Evolutionary conservation across 2,888 invertebrate genomes (phyloP), one percentile per base, ranked within the genome.

Genomic region (Parnassius mnemosyne): DNA sequence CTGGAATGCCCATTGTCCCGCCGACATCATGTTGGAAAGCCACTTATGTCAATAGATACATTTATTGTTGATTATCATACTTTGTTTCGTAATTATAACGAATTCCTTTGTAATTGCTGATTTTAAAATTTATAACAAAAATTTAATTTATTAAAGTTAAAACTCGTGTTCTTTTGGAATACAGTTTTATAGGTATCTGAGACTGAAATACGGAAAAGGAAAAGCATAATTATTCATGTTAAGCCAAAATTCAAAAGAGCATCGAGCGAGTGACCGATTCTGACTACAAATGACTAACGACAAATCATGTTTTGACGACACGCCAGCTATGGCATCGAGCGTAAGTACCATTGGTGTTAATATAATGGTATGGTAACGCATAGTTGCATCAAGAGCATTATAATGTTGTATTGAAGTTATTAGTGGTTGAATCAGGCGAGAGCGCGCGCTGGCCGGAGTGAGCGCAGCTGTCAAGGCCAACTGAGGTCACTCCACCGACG

Each of bases 401-500:
- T 86, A 87, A 88, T 86, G 83, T 81, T 84, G 80, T 87, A 84
- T 87, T 86, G 81, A 83, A 87, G 86, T 85, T 89, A 89, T 89
- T 89, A 88, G 89, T 87, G 84, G 87, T 83, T 81, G 86, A 83
- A 83, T 85, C 85, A 79, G 81, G 76, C 80, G 79, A 80, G 83
- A 84, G 82, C 83, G 84, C 83, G 77, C 79, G 83, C 71, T 74
- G 79, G 77, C 69, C 76, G 81, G 78, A 83, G 83, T 79, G 86
- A 84, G 81, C 87, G 84, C 89, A 86, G 89, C 89, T 89, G 90
- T 90, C 90, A 90, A 91, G 90, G 90, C 90, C 90, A 91, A 87
- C 80, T 76, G 89, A 88, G 90, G 90, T 91, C 90, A 91, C 80
- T 91, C 87, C 89, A 78, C 90, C 89, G 87, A 85, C 88, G 87